Percentiles rank a stretch among this genome's conserved stretches.
Conservation (phyloP, 2,797 vertebrate genomes). For the Alfaro cultratus region DNA sequence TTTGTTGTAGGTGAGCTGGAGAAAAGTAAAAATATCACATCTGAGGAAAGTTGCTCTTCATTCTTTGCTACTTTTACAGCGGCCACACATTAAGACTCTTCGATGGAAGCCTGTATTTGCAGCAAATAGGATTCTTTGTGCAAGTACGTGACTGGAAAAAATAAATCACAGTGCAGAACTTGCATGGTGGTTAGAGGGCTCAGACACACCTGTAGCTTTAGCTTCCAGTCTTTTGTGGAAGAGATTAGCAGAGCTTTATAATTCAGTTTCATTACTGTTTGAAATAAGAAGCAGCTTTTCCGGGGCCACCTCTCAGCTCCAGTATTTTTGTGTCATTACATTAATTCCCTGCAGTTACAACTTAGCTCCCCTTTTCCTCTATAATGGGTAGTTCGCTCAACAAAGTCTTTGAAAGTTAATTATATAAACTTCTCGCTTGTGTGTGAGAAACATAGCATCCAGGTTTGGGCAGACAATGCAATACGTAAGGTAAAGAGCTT, state of each 20-base stretch:
- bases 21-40: neutral
- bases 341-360: conserved; percentile 65
- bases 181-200: conserved; percentile 25
- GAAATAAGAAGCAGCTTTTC: conserved; percentile 60
- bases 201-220: conserved; percentile 44
- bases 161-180: conserved; percentile 19
- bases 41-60: neutral
- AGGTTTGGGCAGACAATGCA: conserved; percentile 23
- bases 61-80: neutral
- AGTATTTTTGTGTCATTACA: conserved; percentile 72
- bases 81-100: neutral
- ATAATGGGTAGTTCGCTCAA: conserved; percentile 51
- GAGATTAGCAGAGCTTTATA: conserved; percentile 73
- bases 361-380: conserved; percentile 48
- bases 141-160: neutral
- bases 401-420: conserved; percentile 66
- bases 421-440: conserved; percentile 61
- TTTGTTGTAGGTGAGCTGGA: neutral
- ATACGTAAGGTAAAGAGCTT: conserved; percentile 41
- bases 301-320: conserved; percentile 62
- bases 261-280: conserved; percentile 75
- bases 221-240: conserved; percentile 59
- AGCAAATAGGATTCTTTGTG: neutral
- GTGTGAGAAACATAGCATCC: conserved; percentile 23
- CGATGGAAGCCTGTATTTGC: neutral